phyloP scores from a whole-genome alignment of 2,113 vertebrate genomes.

The Hirundichthys speculiger region DNA sequence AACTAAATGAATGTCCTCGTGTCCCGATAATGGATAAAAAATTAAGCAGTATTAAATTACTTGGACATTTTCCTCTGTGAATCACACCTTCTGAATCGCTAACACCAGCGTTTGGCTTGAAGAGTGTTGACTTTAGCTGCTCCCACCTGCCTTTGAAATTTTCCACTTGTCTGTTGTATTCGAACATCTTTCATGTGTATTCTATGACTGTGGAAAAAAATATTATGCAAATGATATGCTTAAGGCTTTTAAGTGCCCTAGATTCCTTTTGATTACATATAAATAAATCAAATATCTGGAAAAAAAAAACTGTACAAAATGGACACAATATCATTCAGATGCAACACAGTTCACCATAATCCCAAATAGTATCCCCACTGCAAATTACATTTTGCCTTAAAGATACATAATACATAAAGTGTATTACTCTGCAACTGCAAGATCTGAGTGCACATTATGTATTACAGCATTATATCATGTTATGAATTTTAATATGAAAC shows the following conservation, averaged over 20 bases:
- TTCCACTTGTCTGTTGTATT: conserved; percentile 6
- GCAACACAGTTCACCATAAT: background rate
- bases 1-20: no score
- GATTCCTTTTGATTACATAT: conserved; percentile 3
- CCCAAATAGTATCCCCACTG: background rate
- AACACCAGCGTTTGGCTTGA: background rate
- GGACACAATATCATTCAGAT: background rate
- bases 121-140: conserved; percentile 13
- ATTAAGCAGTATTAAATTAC: no score
- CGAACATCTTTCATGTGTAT: conserved; percentile 15
- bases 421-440: background rate
- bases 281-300: background rate
- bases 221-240: conserved; percentile 2
- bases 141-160: conserved; percentile 4
- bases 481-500: conserved; percentile 13
- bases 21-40: no score
- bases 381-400: background rate
- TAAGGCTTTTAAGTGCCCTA: conserved; percentile 8
- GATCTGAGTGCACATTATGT: background rate
- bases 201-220: background rate
- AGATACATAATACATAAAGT: background rate
- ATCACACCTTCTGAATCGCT: no score
- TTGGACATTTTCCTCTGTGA: no score
- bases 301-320: background rate
- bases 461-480: background rate